Conservation (phyloP, 2,113 vertebrate genomes). For the Hippopotamus amphibius region DNA sequence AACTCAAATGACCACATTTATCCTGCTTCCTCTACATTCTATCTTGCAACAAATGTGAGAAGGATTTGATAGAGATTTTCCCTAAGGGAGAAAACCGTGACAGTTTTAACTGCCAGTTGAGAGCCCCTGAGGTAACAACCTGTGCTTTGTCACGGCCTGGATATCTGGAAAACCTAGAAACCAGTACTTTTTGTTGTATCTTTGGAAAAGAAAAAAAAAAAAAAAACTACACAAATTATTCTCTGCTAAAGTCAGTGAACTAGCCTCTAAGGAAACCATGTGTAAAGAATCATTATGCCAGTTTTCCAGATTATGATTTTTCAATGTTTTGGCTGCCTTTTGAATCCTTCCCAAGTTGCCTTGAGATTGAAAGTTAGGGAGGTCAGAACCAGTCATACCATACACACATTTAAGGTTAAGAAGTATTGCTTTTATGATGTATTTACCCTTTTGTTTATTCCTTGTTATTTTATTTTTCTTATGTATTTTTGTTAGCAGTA, state of each 20-base stretch:
- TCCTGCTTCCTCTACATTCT: background rate
- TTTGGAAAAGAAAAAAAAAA: background rate
- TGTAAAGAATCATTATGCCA: conserved; percentile 1
- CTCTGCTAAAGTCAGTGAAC: conserved; percentile 37
- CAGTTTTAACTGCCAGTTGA: background rate
- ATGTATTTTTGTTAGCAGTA: background rate
- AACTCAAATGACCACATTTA: background rate
- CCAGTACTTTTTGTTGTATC: background rate
- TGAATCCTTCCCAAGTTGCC: conserved; percentile 7
- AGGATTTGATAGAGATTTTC: background rate
- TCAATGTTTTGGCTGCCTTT: background rate
- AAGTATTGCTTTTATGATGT: background rate
- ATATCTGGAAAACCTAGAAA: conserved; percentile 7
- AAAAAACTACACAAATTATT: background rate
- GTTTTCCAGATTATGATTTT: background rate
- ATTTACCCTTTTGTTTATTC: background rate
- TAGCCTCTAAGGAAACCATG: background rate
- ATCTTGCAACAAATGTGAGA: background rate
- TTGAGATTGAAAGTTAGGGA: conserved; percentile 13
- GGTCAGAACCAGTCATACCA: background rate
- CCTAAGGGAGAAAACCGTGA: background rate
- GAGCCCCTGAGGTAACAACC: background rate
- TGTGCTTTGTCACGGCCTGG: background rate
- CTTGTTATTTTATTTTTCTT: conserved; percentile 40
- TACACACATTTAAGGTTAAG: background rate